Percentiles rank a stretch among this genome's conserved stretches.
Conservation (phyloP, 2,113 vertebrate species). For the Lipophrys pholis region DNA sequence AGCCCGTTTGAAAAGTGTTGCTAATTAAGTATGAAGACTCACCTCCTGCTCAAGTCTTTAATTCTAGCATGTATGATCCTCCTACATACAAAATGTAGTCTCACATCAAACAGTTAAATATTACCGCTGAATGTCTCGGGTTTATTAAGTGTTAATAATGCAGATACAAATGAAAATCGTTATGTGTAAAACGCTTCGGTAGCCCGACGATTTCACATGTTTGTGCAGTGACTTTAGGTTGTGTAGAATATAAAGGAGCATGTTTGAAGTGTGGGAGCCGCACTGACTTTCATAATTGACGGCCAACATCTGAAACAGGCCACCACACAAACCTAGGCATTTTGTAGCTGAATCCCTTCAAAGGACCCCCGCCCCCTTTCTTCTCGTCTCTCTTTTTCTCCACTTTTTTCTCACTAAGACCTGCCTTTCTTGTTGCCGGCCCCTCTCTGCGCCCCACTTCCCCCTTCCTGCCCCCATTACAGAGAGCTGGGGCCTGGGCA, state of each 20-base stretch:
- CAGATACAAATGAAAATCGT: no score
- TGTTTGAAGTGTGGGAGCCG: neutral
- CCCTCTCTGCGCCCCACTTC: constrained; percentile 64
- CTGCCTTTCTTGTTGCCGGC: constrained; percentile 63
- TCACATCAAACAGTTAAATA: constrained; percentile 24
- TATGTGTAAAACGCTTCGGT: no score
- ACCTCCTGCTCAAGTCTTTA: constrained; percentile 27
- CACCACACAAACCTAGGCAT: constrained; percentile 48
- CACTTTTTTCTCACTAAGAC: constrained; percentile 55
- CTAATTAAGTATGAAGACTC: constrained; percentile 48
- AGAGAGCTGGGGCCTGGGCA: constrained; percentile 78
- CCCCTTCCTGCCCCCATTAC: constrained; percentile 73
- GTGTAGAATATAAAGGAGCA: constrained; percentile 5
- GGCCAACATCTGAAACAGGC: constrained; percentile 50
- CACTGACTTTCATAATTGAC: constrained; percentile 51
- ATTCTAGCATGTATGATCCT: constrained; percentile 31
- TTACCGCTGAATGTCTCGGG: constrained; percentile 23
- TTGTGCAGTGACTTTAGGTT: neutral
- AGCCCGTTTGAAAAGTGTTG: constrained; percentile 29
- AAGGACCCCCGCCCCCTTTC: constrained; percentile 23
- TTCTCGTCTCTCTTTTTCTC: constrained; percentile 11
- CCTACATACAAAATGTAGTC: constrained; percentile 36
- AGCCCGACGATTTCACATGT: no score
- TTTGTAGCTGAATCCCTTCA: constrained; percentile 53
- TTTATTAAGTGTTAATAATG: constrained; percentile 14